Evolutionary conservation across 30 jellyfish, hydroid and myxozoan genomes (phyloP), one percentile per base, ranked within the genome.

Genomic region (Rhopilema esculentum): DNA sequence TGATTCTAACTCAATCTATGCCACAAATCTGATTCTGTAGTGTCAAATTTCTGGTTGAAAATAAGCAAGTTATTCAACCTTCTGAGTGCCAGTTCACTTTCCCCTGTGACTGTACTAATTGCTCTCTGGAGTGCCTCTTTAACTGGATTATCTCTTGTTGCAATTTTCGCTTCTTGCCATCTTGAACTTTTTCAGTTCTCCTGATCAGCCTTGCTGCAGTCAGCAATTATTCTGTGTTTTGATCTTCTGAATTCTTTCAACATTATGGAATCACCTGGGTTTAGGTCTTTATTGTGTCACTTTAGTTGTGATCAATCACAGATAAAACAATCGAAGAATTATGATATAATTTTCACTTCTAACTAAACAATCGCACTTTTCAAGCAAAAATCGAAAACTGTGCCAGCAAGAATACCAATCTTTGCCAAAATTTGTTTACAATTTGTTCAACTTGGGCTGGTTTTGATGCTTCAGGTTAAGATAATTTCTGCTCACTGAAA

Each of bases 61-160:
- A 7, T 24, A 25, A 33, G 22, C 12, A 21, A 61, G 7, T 21
- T 17, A 7, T 62, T 50, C 78, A 94, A 97, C 97, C 86, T 94
- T 67, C 98, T 79, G 22, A 89, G 85, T 49, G 94, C 82, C 17
- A 94, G 89, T 83, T 94, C 98, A 75, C 85, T 89, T 49, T 89
- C n/a, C 97, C 82, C 97, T 88, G 87, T 94, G 98, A 31, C 88
- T 67, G 23, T 84, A 26, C 49, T 83, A 66, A 17, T 79, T 66
- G 32, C n/a, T n/a, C 91, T 49, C 28, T 94, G 96, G 7, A 89
- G 85, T 8, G 91, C 52, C 83, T 94, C 67, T 89, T 94, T 50
- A 89, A 27, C 67, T 85, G 97, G 67, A 90, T 68, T 1, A 94
- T 73, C 62, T 89, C 98, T 77, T 94, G 97, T 64, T 88, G 98